Percentiles rank a stretch among this genome's conserved stretches.
These are phyloP conservation scores for Pipra filicauda DNA, from an alignment of 2,113 vertebrate genomes.

Conservation along the genomic window DNA sequence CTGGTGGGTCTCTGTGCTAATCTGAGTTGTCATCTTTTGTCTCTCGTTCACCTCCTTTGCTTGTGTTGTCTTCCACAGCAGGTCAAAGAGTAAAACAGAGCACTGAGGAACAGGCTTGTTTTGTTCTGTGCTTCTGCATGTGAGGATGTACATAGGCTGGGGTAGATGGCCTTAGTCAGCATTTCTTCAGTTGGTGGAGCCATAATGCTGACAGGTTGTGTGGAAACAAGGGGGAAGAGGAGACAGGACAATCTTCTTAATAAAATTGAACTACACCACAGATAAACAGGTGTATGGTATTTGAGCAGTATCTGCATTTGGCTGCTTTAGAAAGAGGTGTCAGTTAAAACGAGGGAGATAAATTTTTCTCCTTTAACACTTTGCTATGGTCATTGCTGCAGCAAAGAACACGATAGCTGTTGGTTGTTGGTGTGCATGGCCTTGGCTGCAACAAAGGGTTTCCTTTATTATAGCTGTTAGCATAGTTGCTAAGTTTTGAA, in stretches of 20 bases:
- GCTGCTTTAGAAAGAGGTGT: background rate
- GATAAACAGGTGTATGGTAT: background rate
- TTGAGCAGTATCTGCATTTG: background rate
- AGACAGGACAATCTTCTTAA: background rate
- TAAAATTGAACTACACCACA: background rate
- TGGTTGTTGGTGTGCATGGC: background rate
- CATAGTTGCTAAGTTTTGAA: background rate
- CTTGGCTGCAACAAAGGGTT: background rate
- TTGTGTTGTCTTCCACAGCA: background rate
- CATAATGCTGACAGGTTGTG: conserved; percentile 44
- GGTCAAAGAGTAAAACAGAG: background rate
- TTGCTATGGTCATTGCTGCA: background rate
- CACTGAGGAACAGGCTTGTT: background rate
- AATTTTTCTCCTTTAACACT: background rate
- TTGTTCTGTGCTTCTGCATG: background rate
- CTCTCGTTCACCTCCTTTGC: background rate
- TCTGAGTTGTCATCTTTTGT: background rate
- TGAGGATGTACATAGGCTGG: background rate
- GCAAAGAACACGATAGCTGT: background rate
- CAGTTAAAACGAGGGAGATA: background rate
- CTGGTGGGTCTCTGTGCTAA: background rate
- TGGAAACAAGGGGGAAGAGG: conserved; percentile 37
- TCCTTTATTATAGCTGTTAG: background rate
- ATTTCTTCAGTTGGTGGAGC: conserved; percentile 56
- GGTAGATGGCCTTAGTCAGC: background rate